Percentiles rank a stretch among this genome's conserved stretches.
Conservation (phyloP, 2,888 invertebrate species). For the Dolichomitus sp. region DNA sequence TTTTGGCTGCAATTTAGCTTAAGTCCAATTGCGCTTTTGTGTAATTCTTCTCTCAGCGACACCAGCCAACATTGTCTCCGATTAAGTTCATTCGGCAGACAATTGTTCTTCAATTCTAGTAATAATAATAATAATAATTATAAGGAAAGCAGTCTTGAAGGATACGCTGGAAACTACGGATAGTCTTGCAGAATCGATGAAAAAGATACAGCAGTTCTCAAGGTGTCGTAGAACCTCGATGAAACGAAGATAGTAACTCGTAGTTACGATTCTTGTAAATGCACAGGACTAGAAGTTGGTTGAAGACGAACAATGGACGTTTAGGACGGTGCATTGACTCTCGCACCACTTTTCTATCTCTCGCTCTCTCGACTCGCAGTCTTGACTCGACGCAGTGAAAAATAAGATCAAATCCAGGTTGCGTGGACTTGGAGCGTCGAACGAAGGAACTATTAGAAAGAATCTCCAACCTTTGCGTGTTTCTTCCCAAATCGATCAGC, state of each 20-base stretch:
- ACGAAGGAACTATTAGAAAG: neutral
- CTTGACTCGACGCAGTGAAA: neutral
- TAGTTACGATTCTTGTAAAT: constrained; percentile 66
- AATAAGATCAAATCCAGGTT: constrained; percentile 21
- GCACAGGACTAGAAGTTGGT: constrained; percentile 76
- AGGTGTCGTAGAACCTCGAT: neutral
- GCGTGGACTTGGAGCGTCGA: neutral
- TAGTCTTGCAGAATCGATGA: neutral
- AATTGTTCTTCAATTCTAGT: neutral
- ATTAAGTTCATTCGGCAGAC: neutral
- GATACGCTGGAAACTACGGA: constrained; percentile 23
- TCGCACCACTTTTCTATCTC: constrained; percentile 2
- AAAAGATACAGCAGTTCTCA: neutral
- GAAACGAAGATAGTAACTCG: neutral
- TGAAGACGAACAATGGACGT: constrained; percentile 18
- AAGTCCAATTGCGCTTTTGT: neutral
- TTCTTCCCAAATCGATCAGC: neutral
- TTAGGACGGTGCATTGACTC: neutral
- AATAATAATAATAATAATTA: constrained; percentile 46
- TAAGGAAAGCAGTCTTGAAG: constrained; percentile 54
- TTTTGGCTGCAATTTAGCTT: neutral
- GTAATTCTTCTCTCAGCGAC: neutral
- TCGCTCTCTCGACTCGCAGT: constrained; percentile 32
- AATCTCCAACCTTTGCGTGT: neutral
- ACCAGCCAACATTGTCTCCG: neutral